phyloP scores from a whole-genome alignment of 1,140 invertebrate species.

The Stenopsyche tienmushanensis region DNA sequence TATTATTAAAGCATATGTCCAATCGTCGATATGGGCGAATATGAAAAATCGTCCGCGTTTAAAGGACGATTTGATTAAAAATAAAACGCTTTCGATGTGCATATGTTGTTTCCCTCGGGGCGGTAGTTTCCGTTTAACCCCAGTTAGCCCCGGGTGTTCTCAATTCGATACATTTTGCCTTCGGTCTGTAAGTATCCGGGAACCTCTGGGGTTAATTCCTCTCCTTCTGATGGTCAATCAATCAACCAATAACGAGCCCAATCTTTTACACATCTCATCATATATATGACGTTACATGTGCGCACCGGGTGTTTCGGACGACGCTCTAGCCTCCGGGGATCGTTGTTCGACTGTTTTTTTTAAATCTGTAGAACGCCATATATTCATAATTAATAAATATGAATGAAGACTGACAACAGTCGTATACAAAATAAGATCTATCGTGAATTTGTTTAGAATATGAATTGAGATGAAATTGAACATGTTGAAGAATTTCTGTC shows the following conservation, averaged over 20 bases:
- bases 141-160: constrained; percentile 23
- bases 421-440: no score
- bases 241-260: constrained; percentile 41
- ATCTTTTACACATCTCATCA: constrained; percentile 21
- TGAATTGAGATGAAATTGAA: neutral
- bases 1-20: no score
- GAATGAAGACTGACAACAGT: no score
- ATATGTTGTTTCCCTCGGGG: neutral
- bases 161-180: constrained; percentile 17
- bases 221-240: constrained; percentile 36
- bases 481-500: neutral
- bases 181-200: constrained; percentile 10
- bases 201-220: constrained; percentile 28
- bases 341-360: no score
- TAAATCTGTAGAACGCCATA: no score
- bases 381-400: no score
- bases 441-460: no score
- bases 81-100: no score
- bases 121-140: constrained; percentile 27
- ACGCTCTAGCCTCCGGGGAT: no score
- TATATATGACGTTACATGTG: neutral
- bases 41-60: neutral
- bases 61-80: neutral
- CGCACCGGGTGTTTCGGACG: constrained; percentile 9
- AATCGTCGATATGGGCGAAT: no score